phyloP scores from a whole-genome alignment of 1,140 invertebrate genomes.

The Lucilia sericata region DNA sequence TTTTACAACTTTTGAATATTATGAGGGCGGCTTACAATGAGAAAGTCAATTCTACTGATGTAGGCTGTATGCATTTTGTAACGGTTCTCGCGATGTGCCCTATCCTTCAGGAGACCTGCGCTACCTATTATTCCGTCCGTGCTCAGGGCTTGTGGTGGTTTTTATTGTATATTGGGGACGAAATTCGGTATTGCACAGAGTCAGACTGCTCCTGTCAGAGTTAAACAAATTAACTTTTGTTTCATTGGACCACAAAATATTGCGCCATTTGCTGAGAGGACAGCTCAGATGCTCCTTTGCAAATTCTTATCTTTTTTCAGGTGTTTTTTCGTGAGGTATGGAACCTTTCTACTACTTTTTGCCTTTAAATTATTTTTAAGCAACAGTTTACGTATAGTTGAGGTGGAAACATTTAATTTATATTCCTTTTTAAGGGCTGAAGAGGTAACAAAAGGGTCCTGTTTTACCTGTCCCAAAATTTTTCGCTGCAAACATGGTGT shows the following conservation, averaged over 20 bases:
- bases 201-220: neutral
- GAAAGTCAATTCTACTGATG: too few species aligned
- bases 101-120: too few species aligned
- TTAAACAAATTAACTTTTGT: constrained; percentile 24
- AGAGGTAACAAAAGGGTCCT: neutral
- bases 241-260: constrained; percentile 27
- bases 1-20: too few species aligned
- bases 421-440: neutral
- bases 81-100: too few species aligned
- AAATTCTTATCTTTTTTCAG: neutral
- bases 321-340: neutral
- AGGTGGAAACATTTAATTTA: neutral
- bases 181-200: neutral
- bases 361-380: constrained; percentile 14
- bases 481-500: neutral
- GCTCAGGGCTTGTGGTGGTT: too few species aligned
- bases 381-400: neutral
- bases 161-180: neutral
- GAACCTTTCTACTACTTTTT: neutral
- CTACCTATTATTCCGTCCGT: neutral
- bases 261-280: neutral
- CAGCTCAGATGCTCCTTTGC: neutral
- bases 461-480: neutral
- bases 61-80: too few species aligned
- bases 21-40: too few species aligned